Conservation (phyloP, 2,888 invertebrate species). For the Sarcophaga rosellei region DNA sequence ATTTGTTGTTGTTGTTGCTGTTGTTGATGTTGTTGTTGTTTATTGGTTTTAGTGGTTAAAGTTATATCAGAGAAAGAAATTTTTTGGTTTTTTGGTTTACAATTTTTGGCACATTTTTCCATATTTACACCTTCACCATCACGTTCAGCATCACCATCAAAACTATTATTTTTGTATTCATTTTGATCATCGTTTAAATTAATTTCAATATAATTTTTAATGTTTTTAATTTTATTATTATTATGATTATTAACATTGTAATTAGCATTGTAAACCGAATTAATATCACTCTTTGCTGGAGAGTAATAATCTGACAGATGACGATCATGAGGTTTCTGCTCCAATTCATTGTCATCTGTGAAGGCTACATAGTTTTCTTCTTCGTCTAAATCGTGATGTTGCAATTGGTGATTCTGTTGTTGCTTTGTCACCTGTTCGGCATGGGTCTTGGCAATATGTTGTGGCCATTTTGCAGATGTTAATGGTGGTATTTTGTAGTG, state of each 20-base stretch:
- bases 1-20: slow-evolving; percentile 16
- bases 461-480: slow-evolving; percentile 72
- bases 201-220: not conserved
- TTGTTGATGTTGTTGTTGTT: slow-evolving; percentile 33
- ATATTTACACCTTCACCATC: slow-evolving; percentile 63
- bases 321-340: not conserved
- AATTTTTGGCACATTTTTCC: slow-evolving; percentile 75
- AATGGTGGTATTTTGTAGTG: slow-evolving; percentile 20
- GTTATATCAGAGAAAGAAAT: slow-evolving; percentile 26
- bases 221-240: slow-evolving; percentile 42
- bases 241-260: slow-evolving; percentile 39
- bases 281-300: slow-evolving; percentile 8
- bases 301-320: not conserved
- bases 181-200: not conserved
- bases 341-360: slow-evolving; percentile 74
- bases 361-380: slow-evolving; percentile 50
- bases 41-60: slow-evolving; percentile 46
- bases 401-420: slow-evolving; percentile 27
- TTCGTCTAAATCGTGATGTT: slow-evolving; percentile 40
- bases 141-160: not conserved
- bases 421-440: slow-evolving; percentile 30
- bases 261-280: slow-evolving; percentile 11
- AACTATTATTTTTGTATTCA: not conserved
- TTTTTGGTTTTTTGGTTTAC: slow-evolving; percentile 64
- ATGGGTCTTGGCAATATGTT: slow-evolving; percentile 36